Base-by-base conservation (phyloP, 2,888 invertebrate genomes). In the Lamproptera curius region DNA sequence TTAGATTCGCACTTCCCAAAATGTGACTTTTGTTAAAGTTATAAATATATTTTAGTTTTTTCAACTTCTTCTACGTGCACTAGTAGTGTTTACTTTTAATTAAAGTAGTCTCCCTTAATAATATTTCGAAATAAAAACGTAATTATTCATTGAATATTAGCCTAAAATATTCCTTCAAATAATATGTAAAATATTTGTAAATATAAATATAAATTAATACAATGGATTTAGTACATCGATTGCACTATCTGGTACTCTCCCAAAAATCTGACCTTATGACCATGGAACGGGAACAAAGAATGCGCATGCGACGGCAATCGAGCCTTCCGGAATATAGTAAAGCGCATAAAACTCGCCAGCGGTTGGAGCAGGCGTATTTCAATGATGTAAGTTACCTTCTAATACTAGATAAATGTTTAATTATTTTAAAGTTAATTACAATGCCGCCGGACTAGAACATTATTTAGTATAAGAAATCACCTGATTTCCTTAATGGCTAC, bases 231-330 rank as follows among this genome's bases (percentile, higher is more conserved):
- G 85, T 88, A 51, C 88, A 88, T 62, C 76, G 85, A 31, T 62
- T 89, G 55, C 88, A 89, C 59, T 88, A 89, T 59, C 68, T 89
- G 54, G 87, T 88, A 59, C 62, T 89, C 31, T 80, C 88, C 1
- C 88, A 89, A 65, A 89, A 88, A 59, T 86, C 86, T 15, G 88
- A 88, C 62, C 65, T 89, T 51, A 78, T 88, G 85, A 87, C 85
- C 1, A 83, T 88, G 81, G 88, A 88, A 39, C 66, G 87, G 45
- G 88, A 87, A 58, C 85, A 88, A 59, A 71, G 85, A 54, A 65
- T 82, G 73, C 75, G 85, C 54, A 76, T 87, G 61, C 73, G 86
- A 11, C 73, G 88, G 1, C 87, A 88, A 52, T 85, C 87, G 40
- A 88, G 88, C 62, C 74, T 88, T 47, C 88, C 88, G 4, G 88